phyloP scores from a whole-genome alignment of 2,113 vertebrate species.

The Embiotoca jacksoni region DNA sequence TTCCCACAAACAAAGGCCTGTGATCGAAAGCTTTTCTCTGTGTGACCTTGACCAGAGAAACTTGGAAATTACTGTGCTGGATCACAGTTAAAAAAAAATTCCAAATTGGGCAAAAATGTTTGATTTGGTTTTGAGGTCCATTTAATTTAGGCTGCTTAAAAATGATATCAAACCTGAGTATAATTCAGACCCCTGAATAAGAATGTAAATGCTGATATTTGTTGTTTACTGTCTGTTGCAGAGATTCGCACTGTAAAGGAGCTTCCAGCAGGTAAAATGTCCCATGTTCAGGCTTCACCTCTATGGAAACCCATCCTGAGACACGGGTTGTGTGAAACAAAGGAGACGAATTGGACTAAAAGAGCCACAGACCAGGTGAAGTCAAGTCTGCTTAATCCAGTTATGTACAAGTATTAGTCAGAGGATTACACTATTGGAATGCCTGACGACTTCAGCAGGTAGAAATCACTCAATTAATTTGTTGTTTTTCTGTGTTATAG shows the following conservation, averaged over 20 bases:
- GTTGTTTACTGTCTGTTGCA: slow-evolving; percentile 61
- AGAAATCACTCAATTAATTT: not conserved
- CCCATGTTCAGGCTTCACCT: slow-evolving; percentile 90
- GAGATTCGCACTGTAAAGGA: slow-evolving; percentile 87
- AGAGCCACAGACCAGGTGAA: slow-evolving; percentile 59
- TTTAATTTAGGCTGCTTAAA: not conserved
- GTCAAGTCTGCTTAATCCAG: not conserved
- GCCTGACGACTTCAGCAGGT: not conserved
- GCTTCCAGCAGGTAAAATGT: slow-evolving; percentile 87
- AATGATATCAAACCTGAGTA: not conserved
- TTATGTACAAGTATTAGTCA: fast-evolving
- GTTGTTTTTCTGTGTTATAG: slow-evolving; percentile 69
- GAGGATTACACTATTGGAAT: not conserved
- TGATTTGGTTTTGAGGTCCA: not conserved
- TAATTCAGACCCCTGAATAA: not conserved
- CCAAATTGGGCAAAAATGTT: too few relatives aligned
- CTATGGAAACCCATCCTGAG: slow-evolving; percentile 96
- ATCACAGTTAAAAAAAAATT: too few relatives aligned
- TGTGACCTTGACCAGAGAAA: not conserved
- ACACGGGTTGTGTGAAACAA: slow-evolving; percentile 86
- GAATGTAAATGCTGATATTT: slow-evolving; percentile 4
- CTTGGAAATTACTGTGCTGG: not conserved
- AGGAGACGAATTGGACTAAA: slow-evolving; percentile 9
- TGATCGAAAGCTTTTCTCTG: not conserved
- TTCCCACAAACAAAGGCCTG: not conserved